Conservation (phyloP, 1,140 invertebrate species). For the Anoplolepis gracilipes region DNA sequence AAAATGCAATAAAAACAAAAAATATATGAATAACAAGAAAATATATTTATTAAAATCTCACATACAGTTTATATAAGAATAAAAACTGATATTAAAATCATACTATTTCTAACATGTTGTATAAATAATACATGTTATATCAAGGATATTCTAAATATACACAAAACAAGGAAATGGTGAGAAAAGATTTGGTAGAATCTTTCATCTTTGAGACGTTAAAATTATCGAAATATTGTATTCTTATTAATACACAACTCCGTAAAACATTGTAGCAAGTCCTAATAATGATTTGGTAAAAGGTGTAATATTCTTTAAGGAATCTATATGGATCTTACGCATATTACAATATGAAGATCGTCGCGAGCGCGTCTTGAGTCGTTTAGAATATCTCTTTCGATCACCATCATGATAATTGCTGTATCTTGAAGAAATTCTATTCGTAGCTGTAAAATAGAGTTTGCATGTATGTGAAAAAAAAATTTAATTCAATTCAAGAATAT, state of each 20-base stretch:
- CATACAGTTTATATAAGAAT: not conserved
- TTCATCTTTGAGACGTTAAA: not conserved
- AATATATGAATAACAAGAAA: not conserved
- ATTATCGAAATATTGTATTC: not conserved
- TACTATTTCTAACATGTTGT: not conserved
- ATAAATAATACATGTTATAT: not conserved
- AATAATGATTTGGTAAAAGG: constrained; percentile 64
- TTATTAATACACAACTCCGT: not conserved
- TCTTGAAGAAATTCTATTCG: constrained; percentile 4
- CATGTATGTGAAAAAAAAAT: too few relatives aligned
- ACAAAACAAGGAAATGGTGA: not conserved
- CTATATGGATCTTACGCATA: not conserved
- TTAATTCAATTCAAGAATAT: not conserved
- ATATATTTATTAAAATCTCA: constrained; percentile 17
- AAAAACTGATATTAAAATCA: constrained; percentile 11
- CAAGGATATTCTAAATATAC: not conserved
- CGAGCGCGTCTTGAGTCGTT: not conserved
- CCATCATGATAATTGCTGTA: constrained; percentile 28
- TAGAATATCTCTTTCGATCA: not conserved
- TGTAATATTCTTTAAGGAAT: constrained; percentile 42
- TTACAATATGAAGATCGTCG: constrained; percentile 1
- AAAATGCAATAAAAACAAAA: not conserved
- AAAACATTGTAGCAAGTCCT: constrained; percentile 44
- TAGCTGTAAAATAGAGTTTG: constrained; percentile 10
- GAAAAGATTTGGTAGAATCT: not conserved